Evolutionary conservation across 2,797 vertebrate species (phyloP).

Genomic region (Mus caroli): DNA sequence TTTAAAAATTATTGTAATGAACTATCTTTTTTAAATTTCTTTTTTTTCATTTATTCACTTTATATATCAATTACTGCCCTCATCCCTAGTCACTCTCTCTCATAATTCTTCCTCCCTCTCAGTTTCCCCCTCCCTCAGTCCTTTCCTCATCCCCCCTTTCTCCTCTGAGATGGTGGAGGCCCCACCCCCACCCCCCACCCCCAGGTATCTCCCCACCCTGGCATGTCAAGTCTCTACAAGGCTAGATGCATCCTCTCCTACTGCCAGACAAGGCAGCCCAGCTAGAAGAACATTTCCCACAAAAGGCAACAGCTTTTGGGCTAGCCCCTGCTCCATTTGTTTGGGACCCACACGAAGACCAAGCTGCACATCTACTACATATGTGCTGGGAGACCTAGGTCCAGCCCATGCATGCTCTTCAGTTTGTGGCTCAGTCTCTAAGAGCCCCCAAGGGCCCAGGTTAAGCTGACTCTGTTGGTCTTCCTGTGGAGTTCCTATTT

Average conservation of each 20-base stretch:
- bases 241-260: not conserved
- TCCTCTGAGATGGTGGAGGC: too few species aligned
- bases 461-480: not conserved
- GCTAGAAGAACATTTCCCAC: not conserved
- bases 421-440: too few species aligned
- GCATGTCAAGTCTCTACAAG: not conserved
- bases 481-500: not conserved
- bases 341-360: too few species aligned
- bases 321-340: not conserved
- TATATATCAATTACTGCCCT: not conserved
- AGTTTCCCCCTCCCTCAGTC: not conserved
- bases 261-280: not conserved
- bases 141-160: not conserved
- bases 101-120: not conserved
- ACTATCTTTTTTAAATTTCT: not conserved
- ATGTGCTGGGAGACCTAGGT: too few species aligned
- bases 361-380: too few species aligned
- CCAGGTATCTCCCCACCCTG: too few species aligned
- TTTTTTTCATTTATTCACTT: not conserved
- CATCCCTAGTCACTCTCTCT: not conserved
- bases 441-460: not conserved
- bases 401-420: too few species aligned
- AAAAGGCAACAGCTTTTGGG: not conserved
- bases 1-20: not conserved
- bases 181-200: too few species aligned